These are phyloP conservation scores for Euplagia quadripunctaria DNA, from an alignment of 2,888 invertebrate genomes.

Conservation along the genomic window DNA sequence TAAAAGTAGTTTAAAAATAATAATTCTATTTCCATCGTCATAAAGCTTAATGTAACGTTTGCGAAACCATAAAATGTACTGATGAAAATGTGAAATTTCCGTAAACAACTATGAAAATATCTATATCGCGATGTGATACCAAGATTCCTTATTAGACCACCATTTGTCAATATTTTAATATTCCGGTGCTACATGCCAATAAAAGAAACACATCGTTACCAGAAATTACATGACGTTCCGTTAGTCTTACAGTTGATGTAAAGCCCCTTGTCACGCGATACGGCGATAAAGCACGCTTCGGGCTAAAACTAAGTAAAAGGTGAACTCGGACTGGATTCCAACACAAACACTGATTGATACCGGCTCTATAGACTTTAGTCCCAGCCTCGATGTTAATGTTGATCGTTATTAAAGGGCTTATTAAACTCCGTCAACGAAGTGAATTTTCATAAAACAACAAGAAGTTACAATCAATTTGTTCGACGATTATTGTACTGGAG, in stretches of 20 bases:
- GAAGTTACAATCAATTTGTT: constrained; percentile 37
- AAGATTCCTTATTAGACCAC: constrained; percentile 45
- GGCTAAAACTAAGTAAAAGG: constrained; percentile 62
- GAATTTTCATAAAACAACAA: constrained; percentile 48
- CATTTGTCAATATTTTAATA: constrained; percentile 58
- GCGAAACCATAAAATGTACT: constrained; percentile 40
- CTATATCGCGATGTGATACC: constrained; percentile 25
- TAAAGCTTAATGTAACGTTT: constrained; percentile 40
- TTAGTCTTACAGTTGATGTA: constrained; percentile 78
- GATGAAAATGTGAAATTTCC: constrained; percentile 28
- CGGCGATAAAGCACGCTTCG: constrained; percentile 73
- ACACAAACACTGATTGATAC: constrained; percentile 56
- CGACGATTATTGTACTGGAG: constrained; percentile 34
- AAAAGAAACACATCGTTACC: constrained; percentile 83
- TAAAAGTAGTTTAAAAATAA: constrained; percentile 29
- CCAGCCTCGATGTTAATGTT: constrained; percentile 39
- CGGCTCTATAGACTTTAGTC: constrained; percentile 38
- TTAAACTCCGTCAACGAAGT: constrained; percentile 27
- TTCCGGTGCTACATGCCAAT: constrained; percentile 65
- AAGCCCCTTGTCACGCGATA: constrained; percentile 79
- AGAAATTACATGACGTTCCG: constrained; percentile 82
- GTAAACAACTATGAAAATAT: constrained; percentile 20
- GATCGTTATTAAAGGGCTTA: constrained; percentile 33
- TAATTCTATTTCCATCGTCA: constrained; percentile 45
- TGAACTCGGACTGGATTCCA: constrained; percentile 46